A percentile compares a stretch with the other conserved stretches of the same genome.
Evolutionary conservation across 2,113 vertebrate genomes (phyloP).

Genomic region (Rhipidura dahli): DNA sequence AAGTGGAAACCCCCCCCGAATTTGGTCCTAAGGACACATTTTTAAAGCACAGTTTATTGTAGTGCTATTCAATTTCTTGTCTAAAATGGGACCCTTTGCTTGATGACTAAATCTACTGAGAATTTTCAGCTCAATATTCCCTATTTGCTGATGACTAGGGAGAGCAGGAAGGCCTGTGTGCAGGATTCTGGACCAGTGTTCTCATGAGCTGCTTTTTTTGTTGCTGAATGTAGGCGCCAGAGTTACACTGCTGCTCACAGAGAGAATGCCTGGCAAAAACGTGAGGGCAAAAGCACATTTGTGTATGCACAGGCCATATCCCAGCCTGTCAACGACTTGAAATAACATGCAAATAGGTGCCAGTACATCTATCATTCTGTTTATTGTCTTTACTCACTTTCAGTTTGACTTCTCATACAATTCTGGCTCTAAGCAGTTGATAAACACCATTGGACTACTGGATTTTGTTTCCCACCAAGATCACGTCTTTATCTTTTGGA

Average conservation of each 20-base stretch:
- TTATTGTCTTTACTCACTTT: conserved; percentile 61
- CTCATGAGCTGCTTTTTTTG: not conserved
- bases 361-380: conserved; percentile 51
- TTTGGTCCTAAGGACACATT: not conserved
- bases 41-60: not conserved
- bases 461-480: conserved; percentile 55
- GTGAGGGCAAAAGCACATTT: conserved; percentile 18
- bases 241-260: not conserved
- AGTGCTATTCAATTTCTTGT: not conserved
- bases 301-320: conserved; percentile 6
- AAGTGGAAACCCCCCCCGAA: not conserved
- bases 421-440: conserved; percentile 40
- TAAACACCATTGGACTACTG: conserved; percentile 37
- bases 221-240: not conserved
- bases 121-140: not conserved
- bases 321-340: conserved; percentile 46
- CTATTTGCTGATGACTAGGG: not conserved
- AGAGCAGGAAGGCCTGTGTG: not conserved
- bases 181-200: not conserved
- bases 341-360: conserved; percentile 53
- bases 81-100: not conserved
- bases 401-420: conserved; percentile 36
- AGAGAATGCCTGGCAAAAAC: conserved; percentile 34
- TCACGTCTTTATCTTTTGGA: conserved; percentile 51
- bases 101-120: not conserved